These are phyloP conservation scores for Liparis tanakae DNA, from an alignment of 2,797 vertebrate genomes.

Conservation along the genomic window DNA sequence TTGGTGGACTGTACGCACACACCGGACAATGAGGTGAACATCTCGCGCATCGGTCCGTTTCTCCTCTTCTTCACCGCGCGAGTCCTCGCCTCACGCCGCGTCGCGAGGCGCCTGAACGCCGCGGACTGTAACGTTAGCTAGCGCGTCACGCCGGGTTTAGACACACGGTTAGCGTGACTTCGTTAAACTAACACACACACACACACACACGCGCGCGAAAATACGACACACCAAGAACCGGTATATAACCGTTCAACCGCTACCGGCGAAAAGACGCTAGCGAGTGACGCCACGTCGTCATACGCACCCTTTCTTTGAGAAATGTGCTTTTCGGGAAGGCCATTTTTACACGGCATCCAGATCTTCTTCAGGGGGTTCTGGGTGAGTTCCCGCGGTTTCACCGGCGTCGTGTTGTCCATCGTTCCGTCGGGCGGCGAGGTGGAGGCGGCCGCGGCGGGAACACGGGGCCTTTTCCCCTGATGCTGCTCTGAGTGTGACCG, in stretches of 20 bases:
- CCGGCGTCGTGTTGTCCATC: slow-evolving; percentile 64
- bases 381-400: slow-evolving; percentile 87
- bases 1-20: too few species aligned
- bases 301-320: slow-evolving; percentile 90
- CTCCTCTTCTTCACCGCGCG: slow-evolving; percentile 42
- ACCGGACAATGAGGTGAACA: slow-evolving; percentile 22
- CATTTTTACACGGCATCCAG: slow-evolving; percentile 93
- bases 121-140: slow-evolving; percentile 1
- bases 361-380: slow-evolving; percentile 95
- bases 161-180: too few species aligned
- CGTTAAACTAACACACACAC: too few species aligned
- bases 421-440: slow-evolving; percentile 30
- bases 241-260: background rate
- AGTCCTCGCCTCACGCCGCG: too few species aligned
- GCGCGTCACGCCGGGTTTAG: background rate
- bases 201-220: too few species aligned
- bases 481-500: slow-evolving; percentile 67
- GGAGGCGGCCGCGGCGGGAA: slow-evolving; percentile 44
- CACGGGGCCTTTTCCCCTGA: slow-evolving; percentile 62
- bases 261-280: background rate
- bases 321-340: slow-evolving; percentile 88
- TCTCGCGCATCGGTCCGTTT: slow-evolving; percentile 11
- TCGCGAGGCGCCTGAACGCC: too few species aligned
- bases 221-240: too few species aligned
- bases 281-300: slow-evolving; percentile 25